Conservation (phyloP, 1,140 invertebrate species). For the Hyphantria cunea region DNA sequence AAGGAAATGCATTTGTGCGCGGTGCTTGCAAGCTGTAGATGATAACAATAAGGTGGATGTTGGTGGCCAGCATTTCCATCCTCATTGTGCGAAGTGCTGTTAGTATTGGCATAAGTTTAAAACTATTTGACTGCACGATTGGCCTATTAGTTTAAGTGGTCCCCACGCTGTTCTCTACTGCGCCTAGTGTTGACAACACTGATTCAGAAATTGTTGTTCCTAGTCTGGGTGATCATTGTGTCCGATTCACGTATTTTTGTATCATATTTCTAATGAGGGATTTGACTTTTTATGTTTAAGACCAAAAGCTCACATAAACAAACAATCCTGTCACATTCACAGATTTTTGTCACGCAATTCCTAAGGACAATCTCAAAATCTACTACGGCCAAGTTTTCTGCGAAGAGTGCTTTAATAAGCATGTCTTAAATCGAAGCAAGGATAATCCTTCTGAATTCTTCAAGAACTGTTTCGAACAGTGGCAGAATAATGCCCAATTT, state of each 20-base stretch:
- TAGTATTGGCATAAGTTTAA: slow-evolving; percentile 40
- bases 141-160: too few relatives aligned
- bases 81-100: slow-evolving; percentile 67
- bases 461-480: slow-evolving; percentile 65
- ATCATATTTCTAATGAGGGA: too few relatives aligned
- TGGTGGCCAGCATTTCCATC: slow-evolving; percentile 61
- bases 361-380: slow-evolving; percentile 58
- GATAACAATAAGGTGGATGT: slow-evolving; percentile 52
- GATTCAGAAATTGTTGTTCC: too few relatives aligned
- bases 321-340: slow-evolving; percentile 14
- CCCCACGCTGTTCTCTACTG: too few relatives aligned
- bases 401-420: slow-evolving; percentile 65
- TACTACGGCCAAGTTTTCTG: slow-evolving; percentile 75
- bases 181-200: too few relatives aligned
- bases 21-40: slow-evolving; percentile 59
- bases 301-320: too few relatives aligned
- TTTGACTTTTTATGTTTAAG: too few relatives aligned
- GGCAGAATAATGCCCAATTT: slow-evolving; percentile 65
- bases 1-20: slow-evolving; percentile 55
- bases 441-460: slow-evolving; percentile 68
- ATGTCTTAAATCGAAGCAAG: slow-evolving; percentile 52
- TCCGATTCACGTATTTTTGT: too few relatives aligned
- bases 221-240: too few relatives aligned
- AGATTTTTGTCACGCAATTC: slow-evolving; percentile 63
- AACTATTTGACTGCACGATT: too few relatives aligned